Conservation (phyloP, 1,140 invertebrate species). For the Wiebesia pumilae region DNA sequence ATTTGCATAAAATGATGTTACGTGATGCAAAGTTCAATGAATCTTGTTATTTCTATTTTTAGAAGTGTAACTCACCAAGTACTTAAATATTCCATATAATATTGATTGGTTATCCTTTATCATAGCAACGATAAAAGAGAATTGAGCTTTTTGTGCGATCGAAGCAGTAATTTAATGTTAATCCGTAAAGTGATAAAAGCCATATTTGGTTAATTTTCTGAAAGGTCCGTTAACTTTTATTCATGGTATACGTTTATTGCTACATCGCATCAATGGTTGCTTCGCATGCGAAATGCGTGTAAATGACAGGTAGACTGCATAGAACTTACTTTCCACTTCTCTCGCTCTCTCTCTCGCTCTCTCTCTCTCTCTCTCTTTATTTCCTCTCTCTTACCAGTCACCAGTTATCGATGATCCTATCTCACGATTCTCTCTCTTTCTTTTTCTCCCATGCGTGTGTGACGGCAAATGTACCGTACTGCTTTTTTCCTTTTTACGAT, state of each 20-base stretch:
- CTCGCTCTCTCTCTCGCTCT: neutral
- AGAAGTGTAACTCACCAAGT: too few relatives aligned
- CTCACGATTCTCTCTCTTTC: neutral
- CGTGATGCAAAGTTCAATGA: too few relatives aligned
- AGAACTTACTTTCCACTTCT: neutral
- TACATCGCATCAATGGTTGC: conserved; percentile 30
- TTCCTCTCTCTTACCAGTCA: neutral
- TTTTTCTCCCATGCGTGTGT: neutral
- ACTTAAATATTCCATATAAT: neutral
- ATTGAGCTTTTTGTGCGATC: neutral
- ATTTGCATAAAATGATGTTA: too few relatives aligned
- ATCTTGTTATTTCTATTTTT: too few relatives aligned
- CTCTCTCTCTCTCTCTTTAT: neutral
- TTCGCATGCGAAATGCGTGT: conserved; percentile 34
- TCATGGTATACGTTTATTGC: conserved; percentile 8
- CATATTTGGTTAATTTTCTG: conserved; percentile 48
- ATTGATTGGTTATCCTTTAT: neutral
- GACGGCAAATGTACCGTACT: conserved; percentile 6
- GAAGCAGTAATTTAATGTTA: conserved; percentile 45
- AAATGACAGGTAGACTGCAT: conserved; percentile 40
- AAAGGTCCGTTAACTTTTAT: conserved; percentile 49
- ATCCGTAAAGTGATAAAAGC: conserved; percentile 36
- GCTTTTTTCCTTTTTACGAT: conserved; percentile 38
- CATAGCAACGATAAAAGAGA: neutral
- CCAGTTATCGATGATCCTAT: conserved; percentile 42